Conservation (phyloP, 2,797 vertebrate genomes). For the Artibeus jamaicensis region DNA sequence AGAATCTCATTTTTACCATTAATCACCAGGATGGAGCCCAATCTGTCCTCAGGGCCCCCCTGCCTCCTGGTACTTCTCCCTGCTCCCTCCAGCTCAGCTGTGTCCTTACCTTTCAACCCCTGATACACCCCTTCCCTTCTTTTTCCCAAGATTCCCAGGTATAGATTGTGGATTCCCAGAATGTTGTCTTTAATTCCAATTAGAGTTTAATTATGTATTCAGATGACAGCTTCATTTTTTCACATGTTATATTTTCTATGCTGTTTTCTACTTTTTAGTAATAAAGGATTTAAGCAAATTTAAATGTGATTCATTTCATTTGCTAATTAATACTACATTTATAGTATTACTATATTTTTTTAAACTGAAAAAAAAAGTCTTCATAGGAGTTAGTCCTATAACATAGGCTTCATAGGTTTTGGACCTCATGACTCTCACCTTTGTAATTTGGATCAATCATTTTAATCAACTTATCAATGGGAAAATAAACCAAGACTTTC, state of each 20-base stretch:
- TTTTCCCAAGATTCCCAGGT: not conserved
- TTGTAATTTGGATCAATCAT: constrained; percentile 8
- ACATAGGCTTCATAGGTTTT: not conserved
- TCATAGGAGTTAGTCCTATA: not conserved
- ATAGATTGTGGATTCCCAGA: not conserved
- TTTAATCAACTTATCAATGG: not conserved
- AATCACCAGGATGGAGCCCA: not conserved
- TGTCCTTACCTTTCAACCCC: not conserved
- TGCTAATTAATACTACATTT: not conserved
- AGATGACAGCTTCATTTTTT: not conserved
- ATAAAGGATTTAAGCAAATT: not conserved
- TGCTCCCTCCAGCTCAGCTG: not conserved
- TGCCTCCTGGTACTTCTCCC: not conserved
- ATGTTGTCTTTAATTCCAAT: not conserved
- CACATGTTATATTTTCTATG: not conserved
- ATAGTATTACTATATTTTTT: not conserved
- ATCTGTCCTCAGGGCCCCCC: not conserved
- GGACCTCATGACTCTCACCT: not conserved
- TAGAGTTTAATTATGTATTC: not conserved
- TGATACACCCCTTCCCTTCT: not conserved
- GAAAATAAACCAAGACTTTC: not conserved
- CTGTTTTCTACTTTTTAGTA: constrained; percentile 20
- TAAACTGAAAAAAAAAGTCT: not conserved
- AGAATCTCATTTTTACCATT: not conserved
- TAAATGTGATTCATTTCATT: not conserved